Base-by-base conservation (phyloP, 1,140 invertebrate genomes). In the Danaus plexippus region DNA sequence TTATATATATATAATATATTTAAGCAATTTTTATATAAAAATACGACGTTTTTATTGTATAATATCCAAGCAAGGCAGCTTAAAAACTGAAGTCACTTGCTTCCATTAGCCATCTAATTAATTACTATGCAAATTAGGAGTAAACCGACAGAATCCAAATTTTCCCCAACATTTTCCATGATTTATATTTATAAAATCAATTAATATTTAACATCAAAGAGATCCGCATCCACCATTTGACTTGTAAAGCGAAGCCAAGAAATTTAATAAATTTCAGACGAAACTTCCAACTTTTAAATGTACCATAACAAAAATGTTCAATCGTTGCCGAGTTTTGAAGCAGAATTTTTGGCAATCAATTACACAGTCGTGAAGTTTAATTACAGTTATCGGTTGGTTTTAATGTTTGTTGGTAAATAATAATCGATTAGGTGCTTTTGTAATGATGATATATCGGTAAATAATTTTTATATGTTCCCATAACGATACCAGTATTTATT, bases 201-300 rank as follows among this genome's bases (percentile, higher is more conserved):
- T 77, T 76, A 76, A 74, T 71, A 71, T 73, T 61, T 67, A 69
- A 74, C 71, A 77, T 80, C 75, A 77, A 77, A 77, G 69, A 54
- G 55, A 71, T 66, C 57, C 68, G 60, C 61, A 67, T 71, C 65
- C 64, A 69, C 70, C 64, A 69, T 75, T 75, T 70, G 67, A 73
- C 64, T 73, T 68, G 65, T 59, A 65, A 72, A 66, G 54, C 50
- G 58, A 48, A 67, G 64, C 59, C 15, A 49, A 61, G 60, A 69
- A 70, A 65, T 67, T 68, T 64, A 67, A 64, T 56, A 66, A 60
- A 63, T 63, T 49, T 52, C 49, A 43, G 32, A 11, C 51, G 48
- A 64, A 64, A 42, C 52, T 64, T 13, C 9, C 11, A 61, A 59
- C 57, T 59, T 59, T 64, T 59, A 64, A 64, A 64, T 64, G 57